Conservation (phyloP, 2,113 vertebrate species). For the Eleginops maclovinus region DNA sequence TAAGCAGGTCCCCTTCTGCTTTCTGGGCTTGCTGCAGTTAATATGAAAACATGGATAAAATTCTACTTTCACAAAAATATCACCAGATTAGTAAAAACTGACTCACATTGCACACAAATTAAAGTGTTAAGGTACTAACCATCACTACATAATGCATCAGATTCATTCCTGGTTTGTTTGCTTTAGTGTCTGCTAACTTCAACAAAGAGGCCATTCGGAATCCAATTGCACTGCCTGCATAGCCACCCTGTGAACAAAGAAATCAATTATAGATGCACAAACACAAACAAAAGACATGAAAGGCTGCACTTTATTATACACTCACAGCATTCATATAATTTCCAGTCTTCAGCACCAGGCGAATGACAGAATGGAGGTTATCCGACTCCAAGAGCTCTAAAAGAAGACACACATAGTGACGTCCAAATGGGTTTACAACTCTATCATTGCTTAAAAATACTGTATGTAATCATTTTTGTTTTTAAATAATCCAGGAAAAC, state of each 20-base stretch:
- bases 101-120: background rate
- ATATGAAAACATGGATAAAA: slow-evolving; percentile 20
- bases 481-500: background rate
- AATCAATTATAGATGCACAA: slow-evolving; percentile 1
- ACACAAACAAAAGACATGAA: background rate
- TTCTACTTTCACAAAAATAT: background rate
- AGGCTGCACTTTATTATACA: background rate
- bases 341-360: slow-evolving; percentile 85
- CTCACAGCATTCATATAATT: slow-evolving; percentile 89
- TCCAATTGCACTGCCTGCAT: slow-evolving; percentile 84
- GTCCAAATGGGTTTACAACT: background rate
- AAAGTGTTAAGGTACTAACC: slow-evolving; percentile 64
- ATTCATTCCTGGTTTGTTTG: slow-evolving; percentile 88
- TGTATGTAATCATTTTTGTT: background rate
- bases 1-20: slow-evolving; percentile 74
- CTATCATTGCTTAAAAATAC: background rate
- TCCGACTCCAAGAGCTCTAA: slow-evolving; percentile 85
- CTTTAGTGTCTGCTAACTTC: slow-evolving; percentile 85
- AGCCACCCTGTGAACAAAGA: slow-evolving; percentile 77
- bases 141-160: slow-evolving; percentile 88
- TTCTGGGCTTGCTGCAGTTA: slow-evolving; percentile 82
- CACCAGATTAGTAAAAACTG: background rate
- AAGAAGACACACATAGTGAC: slow-evolving; percentile 28
- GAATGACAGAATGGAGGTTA: slow-evolving; percentile 85
- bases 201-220: slow-evolving; percentile 85